These are phyloP conservation scores for Phenganax marumi DNA, from an alignment of 92 coral and sea anemone genomes.

Conservation along the genomic window DNA sequence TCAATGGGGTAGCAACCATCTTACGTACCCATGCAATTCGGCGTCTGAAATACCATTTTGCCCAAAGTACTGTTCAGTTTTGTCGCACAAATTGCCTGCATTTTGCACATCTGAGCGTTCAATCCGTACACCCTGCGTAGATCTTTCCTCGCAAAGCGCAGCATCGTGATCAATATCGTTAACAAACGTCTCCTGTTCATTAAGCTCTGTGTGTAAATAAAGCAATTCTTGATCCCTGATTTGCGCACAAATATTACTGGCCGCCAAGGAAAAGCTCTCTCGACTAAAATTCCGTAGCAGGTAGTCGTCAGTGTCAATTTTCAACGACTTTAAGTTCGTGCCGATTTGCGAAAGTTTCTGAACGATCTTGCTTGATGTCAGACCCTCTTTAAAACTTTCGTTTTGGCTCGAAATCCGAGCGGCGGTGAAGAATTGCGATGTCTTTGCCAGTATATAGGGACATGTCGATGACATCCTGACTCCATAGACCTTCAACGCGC, in stretches of 20 bases:
- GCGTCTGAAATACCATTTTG: conserved; percentile 75
- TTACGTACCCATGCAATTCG: conserved; percentile 70
- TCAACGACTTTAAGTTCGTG: conserved; percentile 57
- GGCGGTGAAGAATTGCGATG: conserved; percentile 85
- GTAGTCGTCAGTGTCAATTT: conserved; percentile 68
- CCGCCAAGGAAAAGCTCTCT: conserved; percentile 69
- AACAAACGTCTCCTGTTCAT: conserved; percentile 13
- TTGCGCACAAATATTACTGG: conserved; percentile 70
- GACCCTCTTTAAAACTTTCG: conserved; percentile 59
- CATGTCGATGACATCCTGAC: conserved; percentile 90
- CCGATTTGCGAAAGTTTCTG: conserved; percentile 59
- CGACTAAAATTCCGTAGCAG: conserved; percentile 76
- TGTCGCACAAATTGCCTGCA: not conserved
- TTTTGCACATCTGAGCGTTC: conserved; percentile 1
- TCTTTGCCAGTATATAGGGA: conserved; percentile 84
- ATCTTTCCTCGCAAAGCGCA: not conserved
- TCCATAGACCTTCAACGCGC: not conserved
- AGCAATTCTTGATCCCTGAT: conserved; percentile 62
- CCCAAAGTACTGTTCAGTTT: conserved; percentile 27
- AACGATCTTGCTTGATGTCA: conserved; percentile 64
- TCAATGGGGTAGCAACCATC: not conserved
- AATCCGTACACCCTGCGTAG: not conserved
- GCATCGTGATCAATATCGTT: conserved; percentile 4
- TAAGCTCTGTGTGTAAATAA: conserved; percentile 51
- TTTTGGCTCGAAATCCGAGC: conserved; percentile 71